These are phyloP conservation scores for Chrysotoxum bicinctum DNA, from an alignment of 2,888 invertebrate species.

Conservation along the genomic window DNA sequence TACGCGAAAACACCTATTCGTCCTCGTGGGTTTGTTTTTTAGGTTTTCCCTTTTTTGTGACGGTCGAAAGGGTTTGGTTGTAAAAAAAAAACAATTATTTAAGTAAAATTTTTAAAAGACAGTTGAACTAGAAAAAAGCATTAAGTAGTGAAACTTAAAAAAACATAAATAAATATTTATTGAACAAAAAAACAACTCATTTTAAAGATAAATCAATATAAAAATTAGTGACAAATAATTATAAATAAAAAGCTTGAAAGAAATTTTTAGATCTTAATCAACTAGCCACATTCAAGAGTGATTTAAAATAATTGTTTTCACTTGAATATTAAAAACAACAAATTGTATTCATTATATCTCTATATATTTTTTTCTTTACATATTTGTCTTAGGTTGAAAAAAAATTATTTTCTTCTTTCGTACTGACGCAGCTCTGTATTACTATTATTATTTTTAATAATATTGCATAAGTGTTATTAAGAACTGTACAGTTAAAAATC, in stretches of 20 bases:
- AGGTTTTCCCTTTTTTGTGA: not conserved
- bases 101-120: constrained; percentile 18
- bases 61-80: constrained; percentile 42
- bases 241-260: not conserved
- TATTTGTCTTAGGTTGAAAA: constrained; percentile 5
- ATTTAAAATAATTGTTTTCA: not conserved
- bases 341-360: not conserved
- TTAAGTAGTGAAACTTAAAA: constrained; percentile 38
- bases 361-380: not conserved
- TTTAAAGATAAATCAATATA: constrained; percentile 27
- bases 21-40: constrained; percentile 23
- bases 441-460: constrained; percentile 1
- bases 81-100: constrained; percentile 44
- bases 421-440: constrained; percentile 47
- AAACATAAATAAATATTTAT: constrained; percentile 49
- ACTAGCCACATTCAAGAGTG: not conserved
- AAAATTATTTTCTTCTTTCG: constrained; percentile 5
- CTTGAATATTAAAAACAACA: not conserved
- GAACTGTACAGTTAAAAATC: constrained; percentile 65
- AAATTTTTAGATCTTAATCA: constrained; percentile 4
- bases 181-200: constrained; percentile 44
- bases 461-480: constrained; percentile 53
- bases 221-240: constrained; percentile 39
- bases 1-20: constrained; percentile 10
- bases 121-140: constrained; percentile 33